phyloP scores from a whole-genome alignment of 2,888 invertebrate genomes.

The Cyclophora punctaria region DNA sequence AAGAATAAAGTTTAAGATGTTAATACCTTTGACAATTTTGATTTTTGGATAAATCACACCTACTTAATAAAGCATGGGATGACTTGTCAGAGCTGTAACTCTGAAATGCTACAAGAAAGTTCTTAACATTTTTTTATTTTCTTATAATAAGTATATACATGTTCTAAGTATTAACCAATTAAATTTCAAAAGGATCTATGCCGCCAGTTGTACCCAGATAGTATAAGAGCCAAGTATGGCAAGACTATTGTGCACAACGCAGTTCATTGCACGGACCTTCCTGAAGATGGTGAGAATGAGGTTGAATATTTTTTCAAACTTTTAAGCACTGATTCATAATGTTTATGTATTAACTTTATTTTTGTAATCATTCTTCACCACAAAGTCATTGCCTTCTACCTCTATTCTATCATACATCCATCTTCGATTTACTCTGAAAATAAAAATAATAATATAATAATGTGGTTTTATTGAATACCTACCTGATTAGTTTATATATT shows the following conservation, averaged over 20 bases:
- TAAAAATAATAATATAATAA: slow-evolving; percentile 6
- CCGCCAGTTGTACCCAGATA: slow-evolving; percentile 83
- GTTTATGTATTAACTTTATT: slow-evolving; percentile 30
- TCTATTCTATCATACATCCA: slow-evolving; percentile 86
- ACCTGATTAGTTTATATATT: neutral
- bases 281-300: slow-evolving; percentile 89
- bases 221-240: slow-evolving; percentile 89
- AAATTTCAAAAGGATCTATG: slow-evolving; percentile 40
- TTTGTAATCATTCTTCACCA: slow-evolving; percentile 75
- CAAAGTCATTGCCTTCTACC: slow-evolving; percentile 84
- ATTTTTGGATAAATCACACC: no score
- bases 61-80: no score
- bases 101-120: no score
- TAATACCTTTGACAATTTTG: no score
- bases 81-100: no score
- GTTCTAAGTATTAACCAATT: no score
- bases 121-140: no score
- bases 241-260: slow-evolving; percentile 86
- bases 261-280: slow-evolving; percentile 93
- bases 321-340: slow-evolving; percentile 41
- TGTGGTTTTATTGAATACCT: neutral
- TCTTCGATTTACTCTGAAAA: slow-evolving; percentile 80
- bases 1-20: no score
- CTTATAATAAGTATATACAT: no score
- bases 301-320: slow-evolving; percentile 86